Evolutionary conservation across 2,113 vertebrate genomes (phyloP).

Genomic region (Bubo scandiacus): DNA sequence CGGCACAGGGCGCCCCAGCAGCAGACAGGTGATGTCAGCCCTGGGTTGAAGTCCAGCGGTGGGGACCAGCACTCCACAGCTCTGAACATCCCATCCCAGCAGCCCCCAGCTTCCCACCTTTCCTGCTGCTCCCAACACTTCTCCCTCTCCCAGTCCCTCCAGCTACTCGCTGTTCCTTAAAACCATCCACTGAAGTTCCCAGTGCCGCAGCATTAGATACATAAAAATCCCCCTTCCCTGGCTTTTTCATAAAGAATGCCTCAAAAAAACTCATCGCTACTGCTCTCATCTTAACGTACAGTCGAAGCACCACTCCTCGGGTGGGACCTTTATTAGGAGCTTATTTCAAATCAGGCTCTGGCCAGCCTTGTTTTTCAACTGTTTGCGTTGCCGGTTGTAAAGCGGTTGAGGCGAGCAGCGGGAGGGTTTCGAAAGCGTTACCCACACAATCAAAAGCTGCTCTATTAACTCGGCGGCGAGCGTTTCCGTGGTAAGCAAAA

Average conservation of each 20-base stretch:
- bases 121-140: background rate
- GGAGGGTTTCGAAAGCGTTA: background rate
- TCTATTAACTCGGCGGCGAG: background rate
- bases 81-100: background rate
- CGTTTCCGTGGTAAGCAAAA: background rate
- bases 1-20: background rate
- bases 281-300: accelerated
- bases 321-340: background rate
- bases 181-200: background rate
- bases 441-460: slow-evolving; percentile 45
- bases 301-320: accelerated
- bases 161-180: background rate
- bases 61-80: background rate
- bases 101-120: background rate
- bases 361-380: background rate
- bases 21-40: background rate
- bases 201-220: accelerated
- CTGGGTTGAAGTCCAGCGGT: accelerated
- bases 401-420: background rate
- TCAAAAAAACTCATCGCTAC: accelerated
- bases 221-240: background rate
- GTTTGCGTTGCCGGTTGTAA: background rate
- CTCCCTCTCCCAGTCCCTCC: background rate
- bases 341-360: background rate
- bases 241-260: background rate